Base-by-base conservation (phyloP, 2,888 invertebrate species). In the Saturnia japonica region DNA sequence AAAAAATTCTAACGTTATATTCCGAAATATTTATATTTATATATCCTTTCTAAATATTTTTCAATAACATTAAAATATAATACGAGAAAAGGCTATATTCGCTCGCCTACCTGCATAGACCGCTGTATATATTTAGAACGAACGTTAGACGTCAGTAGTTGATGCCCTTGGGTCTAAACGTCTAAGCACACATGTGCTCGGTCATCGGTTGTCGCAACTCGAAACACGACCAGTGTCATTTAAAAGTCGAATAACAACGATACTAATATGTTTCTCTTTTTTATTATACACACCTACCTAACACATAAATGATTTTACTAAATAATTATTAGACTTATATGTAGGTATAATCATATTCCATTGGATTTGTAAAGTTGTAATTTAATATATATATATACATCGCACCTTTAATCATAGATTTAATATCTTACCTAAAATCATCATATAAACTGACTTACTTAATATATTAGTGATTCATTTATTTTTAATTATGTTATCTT, bases 221-320 rank as follows among this genome's bases (percentile, higher is more conserved):
- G 57, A 25, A 60, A 60, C 57, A 60, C 57, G 45, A 28, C 70
- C 62, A 40, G 67, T 67, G 67, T 73, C 67, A 77, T 79, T 78
- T 78, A 75, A 75, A 78, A 79, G 74, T 78, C 78, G 74, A 78
- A 78, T 74, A 70, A 22, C 71, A 78, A 78, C 77, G 70, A 68
- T 70, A 72, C 75, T 62, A 9, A 64, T 19, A 64, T 64, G 34
- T 40, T 40, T 40, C n/a, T 62, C 14, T 25, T 60, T 34, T 60
- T 60, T 60, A 28, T 60, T 60, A 60, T 14, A 6, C 57, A 60
- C 6, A 60, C 14, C 25, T 60, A 60, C 12, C 25, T 60, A 25
- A 25, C 9, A 54, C 22, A 22, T 22, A 54, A 54, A 54, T 22
- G 9, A 54, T 54, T 54, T 54, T 54, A 54, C 1, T 54, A 9